Conservation (phyloP, 2,113 vertebrate genomes). For the Percina caprodes region DNA sequence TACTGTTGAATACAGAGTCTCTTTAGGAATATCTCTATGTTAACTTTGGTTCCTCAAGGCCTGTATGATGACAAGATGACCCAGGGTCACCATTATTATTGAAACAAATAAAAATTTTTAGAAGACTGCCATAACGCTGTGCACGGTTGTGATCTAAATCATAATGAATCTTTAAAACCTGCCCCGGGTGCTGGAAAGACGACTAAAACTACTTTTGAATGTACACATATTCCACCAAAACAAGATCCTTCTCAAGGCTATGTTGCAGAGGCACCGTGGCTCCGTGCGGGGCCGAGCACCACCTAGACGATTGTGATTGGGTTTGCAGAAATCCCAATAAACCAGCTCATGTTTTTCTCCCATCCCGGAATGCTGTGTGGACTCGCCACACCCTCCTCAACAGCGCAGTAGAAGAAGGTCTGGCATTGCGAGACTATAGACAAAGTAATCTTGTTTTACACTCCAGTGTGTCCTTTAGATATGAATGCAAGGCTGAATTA, state of each 20-base stretch:
- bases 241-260: no score
- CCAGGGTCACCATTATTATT: neutral
- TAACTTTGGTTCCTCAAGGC: neutral
- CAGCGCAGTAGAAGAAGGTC: no score
- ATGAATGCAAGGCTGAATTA: neutral
- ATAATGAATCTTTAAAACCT: slow-evolving; percentile 37
- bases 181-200: slow-evolving; percentile 1
- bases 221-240: no score
- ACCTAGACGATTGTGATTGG: no score
- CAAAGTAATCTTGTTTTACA: neutral
- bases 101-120: slow-evolving; percentile 26
- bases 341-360: no score
- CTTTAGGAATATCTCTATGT: neutral
- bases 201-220: no score
- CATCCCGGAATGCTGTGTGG: no score
- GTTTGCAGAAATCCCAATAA: no score
- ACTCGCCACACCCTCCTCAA: no score
- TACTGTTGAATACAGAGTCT: neutral
- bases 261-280: no score
- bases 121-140: neutral
- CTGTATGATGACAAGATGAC: neutral
- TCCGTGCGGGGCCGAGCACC: no score
- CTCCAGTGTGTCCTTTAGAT: neutral
- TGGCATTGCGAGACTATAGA: neutral
- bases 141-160: slow-evolving; percentile 32